Evolutionary conservation across 1,140 invertebrate genomes (phyloP).

Genomic region (Lethocerus indicus): DNA sequence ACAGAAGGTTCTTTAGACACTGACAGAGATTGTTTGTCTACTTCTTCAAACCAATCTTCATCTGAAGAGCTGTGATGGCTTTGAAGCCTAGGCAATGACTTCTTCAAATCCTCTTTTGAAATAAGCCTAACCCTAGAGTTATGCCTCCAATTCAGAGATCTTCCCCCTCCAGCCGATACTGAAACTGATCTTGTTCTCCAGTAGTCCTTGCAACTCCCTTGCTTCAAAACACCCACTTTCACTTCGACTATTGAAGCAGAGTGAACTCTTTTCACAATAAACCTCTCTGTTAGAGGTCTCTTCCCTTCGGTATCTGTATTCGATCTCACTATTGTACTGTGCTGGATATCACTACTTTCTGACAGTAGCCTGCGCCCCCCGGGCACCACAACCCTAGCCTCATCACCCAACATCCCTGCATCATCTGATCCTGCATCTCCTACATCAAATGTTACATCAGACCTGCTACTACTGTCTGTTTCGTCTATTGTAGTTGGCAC

Average conservation of each 20-base stretch:
- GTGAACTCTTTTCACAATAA: slow-evolving; percentile 17
- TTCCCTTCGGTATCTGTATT: background rate
- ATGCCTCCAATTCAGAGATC: background rate
- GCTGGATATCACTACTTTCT: too few relatives aligned
- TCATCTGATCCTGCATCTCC: background rate
- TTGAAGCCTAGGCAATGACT: slow-evolving; percentile 19
- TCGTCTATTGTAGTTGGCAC: slow-evolving; percentile 2
- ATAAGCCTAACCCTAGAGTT: slow-evolving; percentile 18
- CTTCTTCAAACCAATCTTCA: slow-evolving; percentile 26
- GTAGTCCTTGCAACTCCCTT: slow-evolving; percentile 12
- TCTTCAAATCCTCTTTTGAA: slow-evolving; percentile 17
- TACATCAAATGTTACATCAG: slow-evolving; percentile 8
- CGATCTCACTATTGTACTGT: too few relatives aligned
- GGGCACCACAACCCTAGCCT: too few relatives aligned
- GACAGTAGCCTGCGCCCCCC: too few relatives aligned
- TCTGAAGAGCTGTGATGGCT: slow-evolving; percentile 24
- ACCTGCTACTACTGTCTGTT: too few relatives aligned
- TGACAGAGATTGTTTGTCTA: slow-evolving; percentile 8
- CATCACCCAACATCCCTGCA: too few relatives aligned
- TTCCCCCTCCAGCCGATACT: slow-evolving; percentile 8
- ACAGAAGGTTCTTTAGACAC: too few relatives aligned
- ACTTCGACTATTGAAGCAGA: slow-evolving; percentile 18
- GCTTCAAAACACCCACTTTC: slow-evolving; percentile 13
- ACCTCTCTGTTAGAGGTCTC: slow-evolving; percentile 11
- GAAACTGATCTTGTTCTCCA: slow-evolving; percentile 17